Evolutionary conservation across 2,113 vertebrate species (phyloP), one percentile per base, ranked within the genome.

Genomic region (Albula goreensis): DNA sequence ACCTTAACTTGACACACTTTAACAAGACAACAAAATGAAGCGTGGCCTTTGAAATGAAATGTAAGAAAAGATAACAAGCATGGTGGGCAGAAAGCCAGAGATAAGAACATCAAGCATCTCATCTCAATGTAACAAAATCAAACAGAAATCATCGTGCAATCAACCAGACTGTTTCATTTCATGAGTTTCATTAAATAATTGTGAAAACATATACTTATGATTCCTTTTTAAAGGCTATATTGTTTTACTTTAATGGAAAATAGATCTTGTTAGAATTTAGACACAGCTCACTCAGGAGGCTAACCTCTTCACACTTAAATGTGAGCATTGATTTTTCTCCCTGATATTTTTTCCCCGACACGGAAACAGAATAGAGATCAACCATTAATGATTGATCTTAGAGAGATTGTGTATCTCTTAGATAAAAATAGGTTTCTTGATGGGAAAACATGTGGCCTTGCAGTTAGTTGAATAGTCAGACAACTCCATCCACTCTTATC

Each of bases 91-190:
- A 17, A 49, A 80, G 48, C 78, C 50, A 51, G 41, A 80, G 78
- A 79, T 79, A 79, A 81, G 80, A 81, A 52, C 51, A 53, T 25
- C 49, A 81, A 81, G 49, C 4, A n/a, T 81, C 41, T 81, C 22
- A 79, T 79, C 78, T 79, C 22, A 79, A 79, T 8, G 78, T n/a
- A 81, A n/a, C 17, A 81, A 51, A 52, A 52, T 53, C 22, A 81
- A 81, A 81, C 17, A 5, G 22, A 81, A 50, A 52, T 19, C 50
- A n/a, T 53, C 9, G 13, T 50, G 13, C 78, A 74, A 13, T 50
- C 78, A 80, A 13, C 48, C 41, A 80, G 12, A 13, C 12, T 48
- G 17, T 50, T 50, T 80, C n/a, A 74, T 74, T 74, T 74, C 70
- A 74, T n/a, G 70, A 74, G 5, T 31, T 10, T 74, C n/a, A 74